Percentiles rank a stretch among this genome's conserved stretches.
phyloP scores from a whole-genome alignment of 1,140 invertebrate species.

The Nebria ingens region DNA sequence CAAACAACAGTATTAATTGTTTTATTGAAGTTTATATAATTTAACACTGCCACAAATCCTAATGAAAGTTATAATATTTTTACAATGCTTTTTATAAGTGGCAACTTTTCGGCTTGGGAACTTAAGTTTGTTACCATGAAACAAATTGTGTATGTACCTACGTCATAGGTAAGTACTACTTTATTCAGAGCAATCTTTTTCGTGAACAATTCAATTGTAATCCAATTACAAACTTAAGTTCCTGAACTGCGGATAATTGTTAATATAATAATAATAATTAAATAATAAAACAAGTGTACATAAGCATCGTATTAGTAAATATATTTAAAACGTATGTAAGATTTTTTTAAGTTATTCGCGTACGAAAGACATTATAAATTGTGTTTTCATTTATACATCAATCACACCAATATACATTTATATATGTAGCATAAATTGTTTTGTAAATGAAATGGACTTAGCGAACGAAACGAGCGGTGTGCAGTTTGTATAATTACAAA shows the following conservation, averaged over 20 bases:
- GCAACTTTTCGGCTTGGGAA: no score
- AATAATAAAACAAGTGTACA: background rate
- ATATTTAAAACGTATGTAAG: background rate
- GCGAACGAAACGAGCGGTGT: background rate
- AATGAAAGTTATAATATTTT: no score
- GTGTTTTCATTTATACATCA: background rate
- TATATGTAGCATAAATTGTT: background rate
- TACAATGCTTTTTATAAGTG: no score
- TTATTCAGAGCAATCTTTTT: no score
- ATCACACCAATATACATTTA: background rate
- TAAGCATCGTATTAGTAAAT: background rate
- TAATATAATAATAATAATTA: background rate
- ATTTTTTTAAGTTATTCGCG: background rate
- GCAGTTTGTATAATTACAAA: background rate
- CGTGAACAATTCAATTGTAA: no score
- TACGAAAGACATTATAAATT: background rate
- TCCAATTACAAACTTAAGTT: no score
- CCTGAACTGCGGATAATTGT: background rate
- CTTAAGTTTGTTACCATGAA: no score
- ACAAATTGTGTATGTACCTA: no score
- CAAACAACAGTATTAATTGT: no score
- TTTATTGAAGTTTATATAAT: no score
- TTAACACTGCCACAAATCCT: no score
- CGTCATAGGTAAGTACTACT: no score
- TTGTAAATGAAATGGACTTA: background rate